Conservation (phyloP, 2,888 invertebrate genomes). For the Rhogogaster chlorosoma region DNA sequence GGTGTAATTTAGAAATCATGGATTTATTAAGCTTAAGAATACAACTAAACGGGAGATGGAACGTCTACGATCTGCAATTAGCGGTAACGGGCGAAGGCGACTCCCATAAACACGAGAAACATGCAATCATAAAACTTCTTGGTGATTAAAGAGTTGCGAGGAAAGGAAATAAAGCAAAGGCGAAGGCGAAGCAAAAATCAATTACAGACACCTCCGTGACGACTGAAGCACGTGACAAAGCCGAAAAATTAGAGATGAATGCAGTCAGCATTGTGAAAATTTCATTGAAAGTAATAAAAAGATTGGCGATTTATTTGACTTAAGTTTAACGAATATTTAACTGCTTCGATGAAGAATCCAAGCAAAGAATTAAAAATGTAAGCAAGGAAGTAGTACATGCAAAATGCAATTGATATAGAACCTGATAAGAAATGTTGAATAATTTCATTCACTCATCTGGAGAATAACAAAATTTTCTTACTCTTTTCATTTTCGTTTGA, state of each 20-base stretch:
- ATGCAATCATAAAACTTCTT: slow-evolving; percentile 12
- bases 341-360: neutral
- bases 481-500: neutral
- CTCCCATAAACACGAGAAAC: slow-evolving; percentile 4
- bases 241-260: neutral
- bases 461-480: neutral
- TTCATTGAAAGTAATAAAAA: neutral
- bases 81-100: neutral
- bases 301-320: neutral
- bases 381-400: no score
- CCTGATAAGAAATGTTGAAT: neutral
- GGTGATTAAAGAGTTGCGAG: slow-evolving; percentile 1
- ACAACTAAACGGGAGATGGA: neutral
- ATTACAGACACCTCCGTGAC: neutral
- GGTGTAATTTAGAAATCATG: slow-evolving; percentile 3
- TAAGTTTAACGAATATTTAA: neutral
- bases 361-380: no score
- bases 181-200: neutral
- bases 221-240: neutral
- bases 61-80: slow-evolving; percentile 24
- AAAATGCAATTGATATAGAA: no score
- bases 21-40: neutral
- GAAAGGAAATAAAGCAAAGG: neutral
- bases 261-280: neutral
- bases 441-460: neutral